phyloP scores from a whole-genome alignment of 1,140 invertebrate genomes.

The Pentalonia nigronervosa region DNA sequence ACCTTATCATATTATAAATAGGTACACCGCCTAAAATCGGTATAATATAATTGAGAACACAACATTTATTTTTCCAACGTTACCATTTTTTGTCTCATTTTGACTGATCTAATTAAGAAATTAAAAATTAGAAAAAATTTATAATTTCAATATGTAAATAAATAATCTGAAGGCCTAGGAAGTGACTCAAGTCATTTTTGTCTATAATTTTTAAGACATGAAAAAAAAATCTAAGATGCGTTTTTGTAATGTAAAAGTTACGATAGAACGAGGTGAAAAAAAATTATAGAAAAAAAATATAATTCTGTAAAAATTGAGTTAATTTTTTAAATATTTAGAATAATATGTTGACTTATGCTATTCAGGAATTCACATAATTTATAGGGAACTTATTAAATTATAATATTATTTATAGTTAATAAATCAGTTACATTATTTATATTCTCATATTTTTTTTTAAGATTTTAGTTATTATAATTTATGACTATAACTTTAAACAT shows the following conservation, averaged over 20 bases:
- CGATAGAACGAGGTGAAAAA: not conserved
- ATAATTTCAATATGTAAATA: not conserved
- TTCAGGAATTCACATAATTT: not conserved
- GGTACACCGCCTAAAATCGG: not conserved
- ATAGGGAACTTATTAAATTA: not conserved
- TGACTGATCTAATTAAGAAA: not conserved
- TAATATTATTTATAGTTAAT: not conserved
- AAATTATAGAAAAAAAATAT: too few relatives aligned
- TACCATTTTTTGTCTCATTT: not conserved
- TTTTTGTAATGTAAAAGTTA: not conserved
- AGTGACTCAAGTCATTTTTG: not conserved
- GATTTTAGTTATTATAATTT: not conserved
- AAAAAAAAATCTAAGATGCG: not conserved
- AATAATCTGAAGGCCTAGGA: not conserved
- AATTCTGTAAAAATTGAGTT: not conserved
- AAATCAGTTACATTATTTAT: not conserved
- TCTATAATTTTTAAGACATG: not conserved
- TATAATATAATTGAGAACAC: not conserved
- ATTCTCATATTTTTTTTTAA: not conserved
- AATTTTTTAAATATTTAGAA: not conserved
- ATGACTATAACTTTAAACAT: not conserved
- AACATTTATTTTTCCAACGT: not conserved
- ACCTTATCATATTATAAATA: not conserved
- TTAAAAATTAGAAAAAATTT: not conserved
- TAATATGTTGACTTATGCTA: not conserved